phyloP scores from a whole-genome alignment of 1,140 invertebrate genomes.

The Copidosoma floridanum region DNA sequence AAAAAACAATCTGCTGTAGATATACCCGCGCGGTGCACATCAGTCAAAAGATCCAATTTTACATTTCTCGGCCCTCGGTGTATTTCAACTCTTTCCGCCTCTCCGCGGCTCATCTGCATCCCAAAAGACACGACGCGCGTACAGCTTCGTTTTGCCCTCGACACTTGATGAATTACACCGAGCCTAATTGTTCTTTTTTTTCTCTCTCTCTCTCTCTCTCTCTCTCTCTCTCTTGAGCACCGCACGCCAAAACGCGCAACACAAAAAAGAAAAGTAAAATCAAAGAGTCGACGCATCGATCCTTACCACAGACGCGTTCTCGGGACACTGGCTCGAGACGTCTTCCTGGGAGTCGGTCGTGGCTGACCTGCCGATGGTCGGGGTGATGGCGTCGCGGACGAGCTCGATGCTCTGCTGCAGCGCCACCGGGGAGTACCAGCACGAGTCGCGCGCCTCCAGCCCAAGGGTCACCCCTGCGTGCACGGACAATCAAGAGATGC shows the following conservation, averaged over 20 bases:
- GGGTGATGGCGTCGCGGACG: constrained; percentile 67
- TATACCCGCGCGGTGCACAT: no score
- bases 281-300: no score
- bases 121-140: constrained; percentile 2
- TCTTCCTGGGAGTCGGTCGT: no score
- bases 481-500: not conserved
- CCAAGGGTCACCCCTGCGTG: constrained; percentile 64
- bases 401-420: constrained; percentile 77
- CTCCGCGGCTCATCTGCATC: constrained; percentile 2
- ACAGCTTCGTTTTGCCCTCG: not conserved
- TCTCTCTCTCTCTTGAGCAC: not conserved
- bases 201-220: no score
- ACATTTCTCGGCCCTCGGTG: no score
- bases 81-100: no score
- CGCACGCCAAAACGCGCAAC: not conserved
- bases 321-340: not conserved
- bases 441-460: constrained; percentile 77
- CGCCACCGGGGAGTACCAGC: constrained; percentile 77
- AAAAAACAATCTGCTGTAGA: no score
- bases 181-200: constrained; percentile 10
- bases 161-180: constrained; percentile 17
- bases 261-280: not conserved
- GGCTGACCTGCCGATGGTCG: constrained; percentile 35
- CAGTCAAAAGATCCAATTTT: no score
- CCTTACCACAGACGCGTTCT: not conserved